Conservation (phyloP, 2,888 invertebrate species). For the Ceraclea dissimilis region DNA sequence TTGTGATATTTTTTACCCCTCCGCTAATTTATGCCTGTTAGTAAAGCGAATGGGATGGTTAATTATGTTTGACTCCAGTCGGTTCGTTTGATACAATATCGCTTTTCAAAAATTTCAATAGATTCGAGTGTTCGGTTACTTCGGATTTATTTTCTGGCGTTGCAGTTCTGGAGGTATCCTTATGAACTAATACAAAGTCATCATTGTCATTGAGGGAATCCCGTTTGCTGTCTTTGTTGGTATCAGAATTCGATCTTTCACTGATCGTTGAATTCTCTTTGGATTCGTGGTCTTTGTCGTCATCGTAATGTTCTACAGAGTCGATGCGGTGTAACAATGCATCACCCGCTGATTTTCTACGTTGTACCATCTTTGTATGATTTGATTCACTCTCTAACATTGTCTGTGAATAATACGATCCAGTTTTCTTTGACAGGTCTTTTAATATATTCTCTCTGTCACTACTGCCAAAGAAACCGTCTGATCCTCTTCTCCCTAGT, state of each 20-base stretch:
- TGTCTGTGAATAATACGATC: constrained; percentile 20
- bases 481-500: constrained; percentile 22
- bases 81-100: constrained; percentile 8
- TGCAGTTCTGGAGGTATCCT: background rate
- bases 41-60: too few species aligned
- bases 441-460: constrained; percentile 9
- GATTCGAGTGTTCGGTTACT: constrained; percentile 19
- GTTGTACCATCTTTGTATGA: background rate
- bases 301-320: constrained; percentile 1
- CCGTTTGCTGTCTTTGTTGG: background rate
- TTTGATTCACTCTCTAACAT: constrained; percentile 19
- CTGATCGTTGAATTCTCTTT: background rate
- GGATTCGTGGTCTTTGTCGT: constrained; percentile 4
- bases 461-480: constrained; percentile 19
- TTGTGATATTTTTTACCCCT: too few species aligned
- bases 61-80: background rate
- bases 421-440: constrained; percentile 14
- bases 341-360: constrained; percentile 15
- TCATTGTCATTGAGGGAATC: background rate
- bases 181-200: background rate
- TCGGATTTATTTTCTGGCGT: constrained; percentile 3
- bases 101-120: constrained; percentile 22
- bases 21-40: too few species aligned
- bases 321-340: constrained; percentile 16
- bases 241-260: constrained; percentile 1